Percentiles rank a stretch among this genome's conserved stretches.
phyloP scores from a whole-genome alignment of 2,113 vertebrate species.

The Zonotrichia leucophrys region DNA sequence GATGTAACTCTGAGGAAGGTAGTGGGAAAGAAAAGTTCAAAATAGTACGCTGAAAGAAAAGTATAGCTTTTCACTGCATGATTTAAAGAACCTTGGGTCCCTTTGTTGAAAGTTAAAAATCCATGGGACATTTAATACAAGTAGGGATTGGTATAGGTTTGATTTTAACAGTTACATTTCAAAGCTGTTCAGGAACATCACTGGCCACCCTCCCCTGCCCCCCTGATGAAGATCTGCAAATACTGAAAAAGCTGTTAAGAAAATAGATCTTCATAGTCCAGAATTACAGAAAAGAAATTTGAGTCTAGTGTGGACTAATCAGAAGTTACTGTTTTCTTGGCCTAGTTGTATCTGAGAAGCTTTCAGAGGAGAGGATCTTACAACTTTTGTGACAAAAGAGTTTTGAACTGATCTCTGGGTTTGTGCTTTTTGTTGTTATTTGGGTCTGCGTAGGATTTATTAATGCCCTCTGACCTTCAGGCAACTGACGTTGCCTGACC shows the following conservation, averaged over 20 bases:
- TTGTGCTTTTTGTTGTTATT: not conserved
- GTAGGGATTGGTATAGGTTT: not conserved
- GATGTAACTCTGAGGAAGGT: not conserved
- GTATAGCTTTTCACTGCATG: not conserved
- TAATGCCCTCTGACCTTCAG: not conserved
- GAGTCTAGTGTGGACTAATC: not conserved
- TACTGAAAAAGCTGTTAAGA: not conserved
- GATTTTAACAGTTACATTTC: not conserved
- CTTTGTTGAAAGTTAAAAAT: not conserved
- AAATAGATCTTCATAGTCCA: rapidly evolving
- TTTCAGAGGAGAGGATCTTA: not conserved
- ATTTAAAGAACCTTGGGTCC: not conserved
- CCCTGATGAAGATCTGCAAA: not conserved
- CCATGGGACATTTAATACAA: not conserved
- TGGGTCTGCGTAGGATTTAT: not conserved
- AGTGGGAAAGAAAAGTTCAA: not conserved
- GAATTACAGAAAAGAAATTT: not conserved
- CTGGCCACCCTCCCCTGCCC: not conserved
- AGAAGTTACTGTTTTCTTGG: not conserved
- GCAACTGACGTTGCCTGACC: not conserved
- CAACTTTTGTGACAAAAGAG: not conserved
- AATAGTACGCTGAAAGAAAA: not conserved
- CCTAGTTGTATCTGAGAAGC: not conserved
- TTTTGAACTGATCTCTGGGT: not conserved
- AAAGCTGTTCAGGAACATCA: not conserved